A percentile compares a stretch with the other conserved stretches of the same genome.
These are phyloP conservation scores for Caracal caracal DNA, from an alignment of 2,113 vertebrate species.

Conservation along the genomic window DNA sequence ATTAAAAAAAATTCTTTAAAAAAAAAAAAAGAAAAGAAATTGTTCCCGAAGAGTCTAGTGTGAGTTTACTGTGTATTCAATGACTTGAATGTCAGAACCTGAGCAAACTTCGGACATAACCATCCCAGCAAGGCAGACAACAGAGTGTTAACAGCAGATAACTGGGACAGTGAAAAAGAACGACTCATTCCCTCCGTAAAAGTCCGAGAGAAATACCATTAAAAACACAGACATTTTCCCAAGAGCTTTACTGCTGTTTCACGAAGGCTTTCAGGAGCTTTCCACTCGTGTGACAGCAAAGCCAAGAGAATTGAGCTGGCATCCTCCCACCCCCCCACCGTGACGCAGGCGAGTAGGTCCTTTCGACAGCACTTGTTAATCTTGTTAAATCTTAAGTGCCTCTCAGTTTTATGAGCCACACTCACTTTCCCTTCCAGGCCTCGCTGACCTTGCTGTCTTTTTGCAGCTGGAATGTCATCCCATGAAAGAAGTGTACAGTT, in stretches of 20 bases:
- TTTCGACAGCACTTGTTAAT: conserved; percentile 71
- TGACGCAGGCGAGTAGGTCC: conserved; percentile 39
- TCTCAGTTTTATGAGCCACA: conserved; percentile 68
- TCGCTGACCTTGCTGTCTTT: conserved; percentile 58
- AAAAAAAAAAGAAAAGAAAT: too few species aligned
- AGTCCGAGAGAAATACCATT: conserved; percentile 29
- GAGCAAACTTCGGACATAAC: neutral
- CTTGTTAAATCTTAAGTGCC: conserved; percentile 73
- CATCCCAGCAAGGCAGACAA: neutral
- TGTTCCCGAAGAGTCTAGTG: neutral
- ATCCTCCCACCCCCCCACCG: neutral
- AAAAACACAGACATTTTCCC: conserved; percentile 27
- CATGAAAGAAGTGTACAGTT: conserved; percentile 48
- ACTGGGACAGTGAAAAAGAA: neutral
- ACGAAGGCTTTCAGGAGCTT: conserved; percentile 6
- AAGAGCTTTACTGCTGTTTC: conserved; percentile 13
- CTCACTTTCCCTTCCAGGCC: conserved; percentile 61
- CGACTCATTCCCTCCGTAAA: neutral
- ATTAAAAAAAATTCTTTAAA: too few species aligned
- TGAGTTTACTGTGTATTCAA: neutral
- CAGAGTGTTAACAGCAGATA: conserved; percentile 41
- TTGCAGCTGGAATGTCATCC: conserved; percentile 47
- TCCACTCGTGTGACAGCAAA: neutral
- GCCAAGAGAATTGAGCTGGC: conserved; percentile 13
- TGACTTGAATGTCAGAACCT: conserved; percentile 23